Evolutionary conservation across 2,888 invertebrate species (phyloP).

Genomic region (Watsonalla binaria): DNA sequence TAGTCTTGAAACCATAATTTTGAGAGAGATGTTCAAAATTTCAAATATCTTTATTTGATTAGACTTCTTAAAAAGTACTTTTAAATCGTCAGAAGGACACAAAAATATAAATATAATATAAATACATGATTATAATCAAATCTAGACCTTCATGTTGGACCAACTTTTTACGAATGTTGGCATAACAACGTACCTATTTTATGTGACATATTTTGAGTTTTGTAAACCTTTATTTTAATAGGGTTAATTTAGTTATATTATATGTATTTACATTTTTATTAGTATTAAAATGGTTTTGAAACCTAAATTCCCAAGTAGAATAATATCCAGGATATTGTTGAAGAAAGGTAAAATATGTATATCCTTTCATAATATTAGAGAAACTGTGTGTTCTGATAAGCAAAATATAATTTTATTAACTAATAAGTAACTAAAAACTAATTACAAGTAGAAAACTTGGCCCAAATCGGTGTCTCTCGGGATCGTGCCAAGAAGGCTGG

Average conservation of each 20-base stretch:
- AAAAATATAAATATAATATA: too few species aligned
- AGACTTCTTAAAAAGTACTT: too few species aligned
- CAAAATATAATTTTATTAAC: too few species aligned
- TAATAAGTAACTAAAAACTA: too few species aligned
- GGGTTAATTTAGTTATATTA: slow-evolving; percentile 7
- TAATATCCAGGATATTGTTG: slow-evolving; percentile 19
- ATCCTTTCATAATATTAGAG: background rate
- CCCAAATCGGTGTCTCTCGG: too few species aligned
- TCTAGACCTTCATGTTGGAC: background rate
- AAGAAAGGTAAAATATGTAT: slow-evolving; percentile 23
- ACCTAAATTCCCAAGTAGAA: slow-evolving; percentile 44
- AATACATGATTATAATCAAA: too few species aligned
- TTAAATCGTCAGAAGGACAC: too few species aligned
- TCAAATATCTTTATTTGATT: too few species aligned
- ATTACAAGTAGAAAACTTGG: too few species aligned
- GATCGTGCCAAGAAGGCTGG: too few species aligned
- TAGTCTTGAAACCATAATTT: too few species aligned
- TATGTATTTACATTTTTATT: slow-evolving; percentile 9
- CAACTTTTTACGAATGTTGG: background rate
- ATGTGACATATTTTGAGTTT: background rate
- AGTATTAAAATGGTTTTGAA: slow-evolving; percentile 26
- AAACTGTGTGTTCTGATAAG: background rate
- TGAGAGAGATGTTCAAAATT: too few species aligned
- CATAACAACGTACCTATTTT: slow-evolving; percentile 5
- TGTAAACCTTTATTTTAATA: slow-evolving; percentile 2